Evolutionary conservation across 2,888 invertebrate species (phyloP).

Genomic region (Ornithoptera alexandrae): DNA sequence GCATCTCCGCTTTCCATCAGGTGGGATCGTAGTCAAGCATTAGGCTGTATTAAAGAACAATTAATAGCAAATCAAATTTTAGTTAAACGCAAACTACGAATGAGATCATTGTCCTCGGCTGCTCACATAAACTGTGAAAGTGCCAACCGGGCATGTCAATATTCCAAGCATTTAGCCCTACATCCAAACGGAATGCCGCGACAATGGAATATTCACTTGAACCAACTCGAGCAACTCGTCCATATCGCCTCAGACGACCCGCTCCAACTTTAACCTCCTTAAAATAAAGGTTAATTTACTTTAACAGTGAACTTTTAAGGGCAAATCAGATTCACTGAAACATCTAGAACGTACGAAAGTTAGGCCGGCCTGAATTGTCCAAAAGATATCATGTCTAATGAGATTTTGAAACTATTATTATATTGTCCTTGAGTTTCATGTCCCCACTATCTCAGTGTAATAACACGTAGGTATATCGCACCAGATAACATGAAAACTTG

Average conservation of each 20-base stretch:
- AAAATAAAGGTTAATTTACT: slow-evolving; percentile 34
- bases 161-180: slow-evolving; percentile 44
- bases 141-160: slow-evolving; percentile 50
- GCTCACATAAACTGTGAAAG: slow-evolving; percentile 50
- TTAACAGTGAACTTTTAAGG: slow-evolving; percentile 31
- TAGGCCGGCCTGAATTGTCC: slow-evolving; percentile 37
- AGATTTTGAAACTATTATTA: slow-evolving; percentile 31
- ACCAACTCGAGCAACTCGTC: slow-evolving; percentile 37
- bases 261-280: slow-evolving; percentile 31
- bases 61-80: slow-evolving; percentile 15
- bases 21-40: too few species aligned
- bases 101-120: slow-evolving; percentile 44
- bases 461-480: slow-evolving; percentile 11
- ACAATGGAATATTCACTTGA: slow-evolving; percentile 46
- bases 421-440: slow-evolving; percentile 22
- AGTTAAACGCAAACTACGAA: slow-evolving; percentile 41
- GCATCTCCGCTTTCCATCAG: too few species aligned
- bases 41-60: too few species aligned
- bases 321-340: slow-evolving; percentile 46
- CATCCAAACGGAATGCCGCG: slow-evolving; percentile 32
- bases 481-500: neutral
- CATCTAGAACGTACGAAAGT: slow-evolving; percentile 43
- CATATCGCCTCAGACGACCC: slow-evolving; percentile 22
- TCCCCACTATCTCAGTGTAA: slow-evolving; percentile 3
- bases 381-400: slow-evolving; percentile 35